A percentile compares a stretch with the other conserved stretches of the same genome.
phyloP scores from a whole-genome alignment of 2,797 vertebrate genomes.

The Sciurus vulgaris region DNA sequence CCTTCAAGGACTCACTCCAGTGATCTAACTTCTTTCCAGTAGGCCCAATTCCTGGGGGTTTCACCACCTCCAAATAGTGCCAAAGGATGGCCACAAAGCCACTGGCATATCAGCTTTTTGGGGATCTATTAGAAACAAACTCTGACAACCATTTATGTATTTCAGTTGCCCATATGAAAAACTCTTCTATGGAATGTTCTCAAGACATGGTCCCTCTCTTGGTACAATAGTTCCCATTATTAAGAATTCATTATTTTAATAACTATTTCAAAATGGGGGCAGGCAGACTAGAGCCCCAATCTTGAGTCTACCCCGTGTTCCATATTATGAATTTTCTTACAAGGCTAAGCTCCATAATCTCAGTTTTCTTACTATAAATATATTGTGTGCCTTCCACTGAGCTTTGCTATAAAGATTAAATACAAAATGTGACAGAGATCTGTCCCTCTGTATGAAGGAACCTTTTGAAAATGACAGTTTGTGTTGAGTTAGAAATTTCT shows the following conservation, averaged over 20 bases:
- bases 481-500: background rate
- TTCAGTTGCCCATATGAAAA: background rate
- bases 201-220: background rate
- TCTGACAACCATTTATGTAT: background rate
- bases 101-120: background rate
- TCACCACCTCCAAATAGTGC: background rate
- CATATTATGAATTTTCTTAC: background rate
- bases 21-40: background rate
- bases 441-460: background rate
- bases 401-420: background rate
- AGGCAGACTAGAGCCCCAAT: background rate
- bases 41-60: no score
- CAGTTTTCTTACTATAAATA: background rate
- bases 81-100: background rate
- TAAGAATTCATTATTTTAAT: constrained; percentile 5
- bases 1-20: no score
- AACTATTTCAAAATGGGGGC: background rate
- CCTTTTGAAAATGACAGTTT: background rate
- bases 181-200: background rate
- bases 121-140: background rate
- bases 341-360: background rate
- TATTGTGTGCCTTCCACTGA: background rate
- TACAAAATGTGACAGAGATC: background rate
- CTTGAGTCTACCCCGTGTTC: background rate
- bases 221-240: background rate